Evolutionary conservation across 1,140 invertebrate genomes (phyloP).

Genomic region (Drosophila sp.): DNA sequence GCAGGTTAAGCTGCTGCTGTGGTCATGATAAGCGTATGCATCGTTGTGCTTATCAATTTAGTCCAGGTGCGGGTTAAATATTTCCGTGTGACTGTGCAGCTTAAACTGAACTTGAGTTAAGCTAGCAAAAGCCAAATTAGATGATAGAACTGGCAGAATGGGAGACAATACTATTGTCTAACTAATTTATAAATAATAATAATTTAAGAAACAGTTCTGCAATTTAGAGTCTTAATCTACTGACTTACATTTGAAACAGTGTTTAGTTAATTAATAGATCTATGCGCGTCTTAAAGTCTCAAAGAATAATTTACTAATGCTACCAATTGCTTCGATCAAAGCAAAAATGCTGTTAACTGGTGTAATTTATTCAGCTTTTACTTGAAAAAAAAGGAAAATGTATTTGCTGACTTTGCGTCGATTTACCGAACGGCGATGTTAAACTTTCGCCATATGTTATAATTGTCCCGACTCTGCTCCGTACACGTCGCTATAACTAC

Average conservation of each 20-base stretch:
- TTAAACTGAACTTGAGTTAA: constrained; percentile 1
- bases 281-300: too few relatives aligned
- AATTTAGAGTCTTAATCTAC: too few relatives aligned
- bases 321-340: too few relatives aligned
- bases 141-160: neutral
- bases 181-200: too few relatives aligned
- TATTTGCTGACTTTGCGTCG: constrained; percentile 5
- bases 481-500: neutral
- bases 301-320: too few relatives aligned
- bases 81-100: constrained; percentile 8
- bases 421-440: constrained; percentile 4
- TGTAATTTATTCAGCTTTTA: neutral
- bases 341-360: too few relatives aligned
- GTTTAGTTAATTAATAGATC: too few relatives aligned
- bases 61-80: constrained; percentile 28
- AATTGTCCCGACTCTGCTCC: neutral
- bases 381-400: neutral
- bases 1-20: constrained; percentile 24
- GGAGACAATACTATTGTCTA: too few relatives aligned
- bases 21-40: constrained; percentile 50
- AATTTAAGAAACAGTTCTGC: too few relatives aligned
- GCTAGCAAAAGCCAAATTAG: neutral
- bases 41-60: constrained; percentile 44
- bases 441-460: constrained; percentile 30
- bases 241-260: too few relatives aligned